A percentile compares a stretch with the other conserved stretches of the same genome.
Evolutionary conservation across 2,113 vertebrate genomes (phyloP).

Genomic region (Arizona elegans): DNA sequence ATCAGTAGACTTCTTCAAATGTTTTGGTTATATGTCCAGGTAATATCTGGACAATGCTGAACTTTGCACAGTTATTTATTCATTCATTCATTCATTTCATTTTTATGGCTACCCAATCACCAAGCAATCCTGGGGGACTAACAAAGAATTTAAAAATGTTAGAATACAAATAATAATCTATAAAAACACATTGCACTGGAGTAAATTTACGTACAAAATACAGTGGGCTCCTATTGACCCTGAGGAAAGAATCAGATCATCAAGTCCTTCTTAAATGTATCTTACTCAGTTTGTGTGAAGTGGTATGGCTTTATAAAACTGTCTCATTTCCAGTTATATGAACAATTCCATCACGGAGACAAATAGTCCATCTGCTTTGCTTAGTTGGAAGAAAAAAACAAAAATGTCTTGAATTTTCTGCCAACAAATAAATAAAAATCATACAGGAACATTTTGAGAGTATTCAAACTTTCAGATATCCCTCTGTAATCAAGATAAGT

Average conservation of each 20-base stretch:
- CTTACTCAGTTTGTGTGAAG: background rate
- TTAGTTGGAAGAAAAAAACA: background rate
- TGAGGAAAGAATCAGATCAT: background rate
- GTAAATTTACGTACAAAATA: background rate
- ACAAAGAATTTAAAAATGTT: background rate
- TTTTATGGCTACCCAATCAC: background rate
- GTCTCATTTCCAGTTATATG: background rate
- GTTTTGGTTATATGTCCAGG: background rate
- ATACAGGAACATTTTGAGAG: background rate
- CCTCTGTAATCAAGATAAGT: background rate
- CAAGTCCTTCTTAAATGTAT: background rate
- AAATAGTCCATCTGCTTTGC: background rate
- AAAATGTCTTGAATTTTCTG: background rate
- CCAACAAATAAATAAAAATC: background rate
- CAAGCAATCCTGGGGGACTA: background rate
- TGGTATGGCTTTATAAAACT: background rate
- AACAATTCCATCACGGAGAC: background rate
- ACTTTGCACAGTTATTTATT: background rate
- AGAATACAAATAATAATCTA: background rate
- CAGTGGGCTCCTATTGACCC: background rate
- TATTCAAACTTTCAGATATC: background rate
- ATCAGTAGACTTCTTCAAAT: background rate
- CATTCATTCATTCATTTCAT: too few relatives aligned
- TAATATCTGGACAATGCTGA: background rate
- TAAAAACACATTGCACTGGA: background rate